A percentile compares a stretch with the other conserved stretches of the same genome.
Conservation (phyloP, 1,140 invertebrate genomes). For the Cepaea nemoralis region DNA sequence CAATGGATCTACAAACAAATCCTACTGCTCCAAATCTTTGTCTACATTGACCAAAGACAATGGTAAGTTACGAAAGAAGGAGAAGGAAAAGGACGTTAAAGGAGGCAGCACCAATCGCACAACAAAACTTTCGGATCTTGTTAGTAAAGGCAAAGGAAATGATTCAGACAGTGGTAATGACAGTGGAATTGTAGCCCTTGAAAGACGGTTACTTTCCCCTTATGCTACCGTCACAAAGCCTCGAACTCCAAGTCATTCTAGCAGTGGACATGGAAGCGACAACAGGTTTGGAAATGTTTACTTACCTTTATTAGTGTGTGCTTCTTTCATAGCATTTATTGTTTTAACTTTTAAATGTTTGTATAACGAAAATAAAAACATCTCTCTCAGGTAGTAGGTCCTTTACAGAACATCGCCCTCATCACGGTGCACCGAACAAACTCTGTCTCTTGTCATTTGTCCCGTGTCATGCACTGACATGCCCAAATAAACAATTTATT, state of each 20-base stretch:
- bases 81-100: slow-evolving; percentile 40
- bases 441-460: too few relatives aligned
- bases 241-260: slow-evolving; percentile 67
- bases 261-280: slow-evolving; percentile 72
- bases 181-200: slow-evolving; percentile 64
- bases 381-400: too few relatives aligned
- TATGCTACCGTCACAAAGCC: slow-evolving; percentile 70
- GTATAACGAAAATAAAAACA: too few relatives aligned
- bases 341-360: too few relatives aligned
- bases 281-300: slow-evolving; percentile 45
- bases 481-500: too few relatives aligned
- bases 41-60: slow-evolving; percentile 58
- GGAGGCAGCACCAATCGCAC: slow-evolving; percentile 1
- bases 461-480: too few relatives aligned
- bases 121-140: slow-evolving; percentile 2
- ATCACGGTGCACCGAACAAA: too few relatives aligned
- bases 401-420: too few relatives aligned
- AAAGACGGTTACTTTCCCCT: slow-evolving; percentile 67
- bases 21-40: slow-evolving; percentile 47
- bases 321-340: too few relatives aligned
- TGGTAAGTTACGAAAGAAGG: slow-evolving; percentile 45
- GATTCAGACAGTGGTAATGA: slow-evolving; percentile 68
- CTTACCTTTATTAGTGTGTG: too few relatives aligned
- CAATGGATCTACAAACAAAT: slow-evolving; percentile 56
- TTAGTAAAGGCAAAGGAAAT: slow-evolving; percentile 45